phyloP scores from a whole-genome alignment of 2,888 invertebrate genomes.

The Eupithecia subfuscata region DNA sequence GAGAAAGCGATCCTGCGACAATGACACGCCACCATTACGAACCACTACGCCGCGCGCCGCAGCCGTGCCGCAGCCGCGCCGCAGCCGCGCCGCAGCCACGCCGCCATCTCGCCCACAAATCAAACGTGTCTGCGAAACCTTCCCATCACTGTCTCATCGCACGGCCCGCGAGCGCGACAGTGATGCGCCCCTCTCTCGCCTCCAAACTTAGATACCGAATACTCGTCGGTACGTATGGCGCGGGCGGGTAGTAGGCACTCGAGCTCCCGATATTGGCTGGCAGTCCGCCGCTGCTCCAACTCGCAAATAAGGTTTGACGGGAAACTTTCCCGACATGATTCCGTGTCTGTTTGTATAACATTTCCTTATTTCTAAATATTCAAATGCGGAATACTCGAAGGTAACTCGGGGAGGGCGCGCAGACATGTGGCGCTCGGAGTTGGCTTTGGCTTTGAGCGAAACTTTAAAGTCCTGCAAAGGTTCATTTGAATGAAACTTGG shows the following conservation, averaged over 20 bases:
- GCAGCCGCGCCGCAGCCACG: too few species aligned
- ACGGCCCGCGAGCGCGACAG: constrained; percentile 12
- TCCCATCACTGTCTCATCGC: constrained; percentile 27
- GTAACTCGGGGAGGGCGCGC: constrained; percentile 19
- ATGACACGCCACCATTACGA: constrained; percentile 45
- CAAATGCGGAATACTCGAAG: constrained; percentile 50
- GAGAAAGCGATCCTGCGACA: constrained; percentile 50
- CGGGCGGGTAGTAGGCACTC: constrained; percentile 27
- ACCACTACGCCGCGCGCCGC: constrained; percentile 28
- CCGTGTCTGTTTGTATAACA: constrained; percentile 65
- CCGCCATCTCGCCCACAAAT: constrained; percentile 36
- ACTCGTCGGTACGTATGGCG: not conserved
- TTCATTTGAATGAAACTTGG: constrained; percentile 81
- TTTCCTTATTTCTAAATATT: constrained; percentile 70
- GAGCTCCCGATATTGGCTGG: constrained; percentile 45
- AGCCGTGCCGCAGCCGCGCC: too few species aligned
- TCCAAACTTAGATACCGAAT: constrained; percentile 17
- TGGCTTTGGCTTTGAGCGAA: constrained; percentile 63
- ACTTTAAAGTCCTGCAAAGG: constrained; percentile 77
- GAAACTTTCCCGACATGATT: constrained; percentile 65
- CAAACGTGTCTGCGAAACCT: constrained; percentile 35
- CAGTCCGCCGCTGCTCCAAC: constrained; percentile 54
- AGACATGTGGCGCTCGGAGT: constrained; percentile 53
- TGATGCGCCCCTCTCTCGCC: constrained; percentile 34
- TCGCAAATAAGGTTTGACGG: constrained; percentile 64